A percentile compares a stretch with the other conserved stretches of the same genome.
phyloP scores from a whole-genome alignment of 37 sponge, comb jelly and placozoan species.

The Beroe ovata region DNA sequence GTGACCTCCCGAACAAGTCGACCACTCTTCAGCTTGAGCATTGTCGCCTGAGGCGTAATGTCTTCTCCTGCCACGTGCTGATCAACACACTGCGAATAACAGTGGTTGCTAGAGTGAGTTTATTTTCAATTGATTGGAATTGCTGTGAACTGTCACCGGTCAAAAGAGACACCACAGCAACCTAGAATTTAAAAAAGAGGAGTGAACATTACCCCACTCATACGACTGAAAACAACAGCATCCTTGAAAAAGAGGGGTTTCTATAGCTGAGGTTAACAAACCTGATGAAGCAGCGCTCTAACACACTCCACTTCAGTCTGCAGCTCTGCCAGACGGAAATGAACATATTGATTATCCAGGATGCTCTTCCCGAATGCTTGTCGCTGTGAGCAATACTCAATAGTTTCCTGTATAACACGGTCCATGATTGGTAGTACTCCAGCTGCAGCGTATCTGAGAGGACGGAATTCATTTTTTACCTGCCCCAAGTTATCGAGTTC shows the following conservation, averaged over 20 bases:
- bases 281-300: conserved; percentile 70
- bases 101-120: too few relatives aligned
- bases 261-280: too few relatives aligned
- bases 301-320: conserved; percentile 88
- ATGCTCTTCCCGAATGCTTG: conserved; percentile 87
- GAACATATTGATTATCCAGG: conserved; percentile 90
- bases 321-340: conserved; percentile 89
- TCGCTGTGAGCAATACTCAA: conserved; percentile 81
- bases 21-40: conserved; percentile 95
- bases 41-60: conserved; percentile 89
- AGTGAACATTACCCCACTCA: too few relatives aligned
- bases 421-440: conserved; percentile 72
- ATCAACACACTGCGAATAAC: conserved; percentile 65
- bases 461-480: too few relatives aligned
- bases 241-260: too few relatives aligned
- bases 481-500: too few relatives aligned
- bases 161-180: too few relatives aligned
- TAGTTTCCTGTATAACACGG: conserved; percentile 74
- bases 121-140: too few relatives aligned
- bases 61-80: conserved; percentile 69
- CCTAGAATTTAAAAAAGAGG: too few relatives aligned
- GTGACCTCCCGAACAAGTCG: conserved; percentile 77
- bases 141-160: too few relatives aligned
- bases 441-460: conserved; percentile 49
- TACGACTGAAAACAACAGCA: too few relatives aligned